Conservation (phyloP, 2,797 vertebrate species). For the Ctenosaura bakeri region DNA sequence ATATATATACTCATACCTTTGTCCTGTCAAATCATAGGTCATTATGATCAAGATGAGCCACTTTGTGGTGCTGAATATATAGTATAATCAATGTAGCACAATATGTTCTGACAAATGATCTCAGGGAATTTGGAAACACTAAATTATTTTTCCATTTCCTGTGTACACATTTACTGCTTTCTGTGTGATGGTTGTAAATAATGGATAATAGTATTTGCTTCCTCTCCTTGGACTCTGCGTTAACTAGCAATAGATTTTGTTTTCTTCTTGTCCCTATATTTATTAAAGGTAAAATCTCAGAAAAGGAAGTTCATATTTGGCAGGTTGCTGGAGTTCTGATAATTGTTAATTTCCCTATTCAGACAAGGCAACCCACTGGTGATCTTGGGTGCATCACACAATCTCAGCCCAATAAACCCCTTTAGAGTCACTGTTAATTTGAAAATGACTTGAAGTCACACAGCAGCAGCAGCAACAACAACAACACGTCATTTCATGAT, state of each 20-base stretch:
- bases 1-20: neutral
- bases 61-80: neutral
- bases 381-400: no score
- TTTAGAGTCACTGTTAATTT: no score
- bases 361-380: no score
- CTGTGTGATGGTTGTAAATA: conserved; percentile 32
- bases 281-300: conserved; percentile 6
- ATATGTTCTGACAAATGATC: conserved; percentile 5
- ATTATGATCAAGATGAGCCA: conserved; percentile 31
- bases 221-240: neutral
- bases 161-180: neutral
- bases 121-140: neutral
- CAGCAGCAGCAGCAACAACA: no score
- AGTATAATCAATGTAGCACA: neutral
- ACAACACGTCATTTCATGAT: no score
- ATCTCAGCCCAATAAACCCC: no score
- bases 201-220: conserved; percentile 36
- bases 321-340: neutral
- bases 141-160: conserved; percentile 46
- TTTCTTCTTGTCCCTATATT: neutral
- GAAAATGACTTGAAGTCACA: no score
- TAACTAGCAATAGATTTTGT: neutral
- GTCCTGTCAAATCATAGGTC: conserved; percentile 1
- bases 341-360: no score
- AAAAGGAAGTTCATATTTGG: neutral